phyloP scores from a whole-genome alignment of 1,140 invertebrate genomes.

The Pantala flavescens region DNA sequence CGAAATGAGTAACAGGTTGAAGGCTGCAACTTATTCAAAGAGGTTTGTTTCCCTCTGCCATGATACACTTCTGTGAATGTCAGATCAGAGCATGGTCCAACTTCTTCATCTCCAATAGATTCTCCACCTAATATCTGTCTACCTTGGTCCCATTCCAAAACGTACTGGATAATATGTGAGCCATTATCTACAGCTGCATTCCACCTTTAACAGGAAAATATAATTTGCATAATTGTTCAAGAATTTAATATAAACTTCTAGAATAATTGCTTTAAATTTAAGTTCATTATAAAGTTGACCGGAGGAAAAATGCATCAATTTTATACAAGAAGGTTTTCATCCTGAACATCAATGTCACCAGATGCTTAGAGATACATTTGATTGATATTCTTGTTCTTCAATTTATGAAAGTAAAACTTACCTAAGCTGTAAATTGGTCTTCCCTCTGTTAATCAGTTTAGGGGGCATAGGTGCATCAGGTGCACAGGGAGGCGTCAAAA shows the following conservation, averaged over 20 bases:
- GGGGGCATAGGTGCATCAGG: constrained; percentile 49
- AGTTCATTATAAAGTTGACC: too few species aligned
- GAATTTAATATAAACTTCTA: too few species aligned
- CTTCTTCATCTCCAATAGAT: constrained; percentile 37
- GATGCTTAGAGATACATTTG: too few species aligned
- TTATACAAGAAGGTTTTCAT: too few species aligned
- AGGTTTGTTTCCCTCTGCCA: constrained; percentile 57
- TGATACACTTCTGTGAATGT: constrained; percentile 48
- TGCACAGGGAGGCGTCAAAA: constrained; percentile 54
- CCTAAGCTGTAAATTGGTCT: constrained; percentile 41
- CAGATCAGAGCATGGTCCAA: background rate
- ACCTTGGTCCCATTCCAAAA: constrained; percentile 68
- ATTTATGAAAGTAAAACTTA: background rate
- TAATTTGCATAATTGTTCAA: constrained; percentile 8
- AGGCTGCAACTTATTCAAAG: constrained; percentile 55
- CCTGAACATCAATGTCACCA: too few species aligned
- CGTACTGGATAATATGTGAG: constrained; percentile 60
- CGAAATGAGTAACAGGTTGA: constrained; percentile 70
- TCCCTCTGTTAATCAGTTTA: constrained; percentile 44
- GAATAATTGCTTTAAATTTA: too few species aligned
- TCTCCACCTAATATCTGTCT: constrained; percentile 36
- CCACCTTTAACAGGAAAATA: constrained; percentile 40
- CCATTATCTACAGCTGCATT: constrained; percentile 63
- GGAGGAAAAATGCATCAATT: too few species aligned
- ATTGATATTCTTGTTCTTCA: too few species aligned